Conservation (phyloP, 2,797 vertebrate species). For the Melanogrammus aeglefinus region DNA sequence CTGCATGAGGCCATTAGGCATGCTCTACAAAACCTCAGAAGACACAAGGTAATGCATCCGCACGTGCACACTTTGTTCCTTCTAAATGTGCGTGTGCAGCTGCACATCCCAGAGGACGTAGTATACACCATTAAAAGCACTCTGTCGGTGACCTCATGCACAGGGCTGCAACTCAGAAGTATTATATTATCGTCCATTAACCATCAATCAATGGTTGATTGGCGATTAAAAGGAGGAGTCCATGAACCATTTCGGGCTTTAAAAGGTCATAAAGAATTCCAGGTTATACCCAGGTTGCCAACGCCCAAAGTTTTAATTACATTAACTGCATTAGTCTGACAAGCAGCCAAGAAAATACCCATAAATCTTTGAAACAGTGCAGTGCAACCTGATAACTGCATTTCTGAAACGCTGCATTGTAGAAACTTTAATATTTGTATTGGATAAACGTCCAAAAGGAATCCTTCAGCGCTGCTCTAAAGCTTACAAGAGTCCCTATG, state of each 20-base stretch:
- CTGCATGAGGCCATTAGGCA: conserved; percentile 94
- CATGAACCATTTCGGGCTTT: too few species aligned
- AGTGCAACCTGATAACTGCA: neutral
- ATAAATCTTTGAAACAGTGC: neutral
- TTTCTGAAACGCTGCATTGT: neutral
- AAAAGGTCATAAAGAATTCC: neutral
- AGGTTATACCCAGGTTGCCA: neutral
- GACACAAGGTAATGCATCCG: conserved; percentile 83
- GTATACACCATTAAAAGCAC: neutral
- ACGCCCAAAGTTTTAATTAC: neutral
- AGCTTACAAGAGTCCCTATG: neutral
- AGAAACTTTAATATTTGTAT: neutral
- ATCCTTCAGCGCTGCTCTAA: neutral
- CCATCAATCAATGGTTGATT: neutral
- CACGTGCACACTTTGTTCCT: too few species aligned
- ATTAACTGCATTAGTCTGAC: neutral
- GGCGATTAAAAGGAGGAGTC: neutral
- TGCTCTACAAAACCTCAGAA: conserved; percentile 95
- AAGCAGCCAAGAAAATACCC: neutral
- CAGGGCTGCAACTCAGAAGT: neutral
- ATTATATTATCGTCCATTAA: neutral
- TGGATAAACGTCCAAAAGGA: neutral
- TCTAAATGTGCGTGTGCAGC: too few species aligned
- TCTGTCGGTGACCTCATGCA: neutral
- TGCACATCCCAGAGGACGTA: too few species aligned